Base-by-base conservation (phyloP, 2,888 invertebrate genomes). In the Diploptera punctata region DNA sequence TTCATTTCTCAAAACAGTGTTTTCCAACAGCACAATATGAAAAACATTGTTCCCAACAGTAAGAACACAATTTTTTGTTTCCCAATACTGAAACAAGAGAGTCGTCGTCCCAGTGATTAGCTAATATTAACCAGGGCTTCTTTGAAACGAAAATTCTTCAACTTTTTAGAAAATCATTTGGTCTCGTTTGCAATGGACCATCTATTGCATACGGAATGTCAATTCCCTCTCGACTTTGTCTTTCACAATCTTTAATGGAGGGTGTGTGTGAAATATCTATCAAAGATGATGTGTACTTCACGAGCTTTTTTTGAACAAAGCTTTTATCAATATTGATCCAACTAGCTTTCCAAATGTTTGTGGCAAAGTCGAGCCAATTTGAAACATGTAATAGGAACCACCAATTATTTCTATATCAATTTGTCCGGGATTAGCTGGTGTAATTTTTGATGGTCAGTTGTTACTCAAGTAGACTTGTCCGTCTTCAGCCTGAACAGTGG, bases 91-190 rank as follows among this genome's bases (percentile, higher is more conserved):
- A 43, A 13, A 65, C 65, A n/a, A 65, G 19, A 65, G 31, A 19
- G 38, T 54, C 38, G 24, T 43, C 75, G 47, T 73, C 73, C 79
- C 80, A 80, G 71, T 80, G 73, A 72, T 71, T 57, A 77, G 76
- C 76, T 70, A 80, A 74, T 72, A 80, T 71, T 57, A 80, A 77
- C 71, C 80, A 57, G 57, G 78, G 78, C 61, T 79, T 78, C 77
- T 80, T 80, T 49, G 80, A 79, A 65, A 76, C 74, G 72, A 5
- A 77, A 77, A 80, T 80, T 76, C 78, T 78, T 16, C 80, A 75
- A 68, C 76, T 77, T 77, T 74, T 68, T 29, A 76, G 74, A 77
- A 80, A 79, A 77, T 78, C 75, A 31, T 33, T 77, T 13, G 80
- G 80, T 76, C 78, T 77, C 2, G 65, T 0, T 18, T 65, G 38